Base-by-base conservation (phyloP, 2,113 vertebrate species). In the Lophochroa leadbeateri region DNA sequence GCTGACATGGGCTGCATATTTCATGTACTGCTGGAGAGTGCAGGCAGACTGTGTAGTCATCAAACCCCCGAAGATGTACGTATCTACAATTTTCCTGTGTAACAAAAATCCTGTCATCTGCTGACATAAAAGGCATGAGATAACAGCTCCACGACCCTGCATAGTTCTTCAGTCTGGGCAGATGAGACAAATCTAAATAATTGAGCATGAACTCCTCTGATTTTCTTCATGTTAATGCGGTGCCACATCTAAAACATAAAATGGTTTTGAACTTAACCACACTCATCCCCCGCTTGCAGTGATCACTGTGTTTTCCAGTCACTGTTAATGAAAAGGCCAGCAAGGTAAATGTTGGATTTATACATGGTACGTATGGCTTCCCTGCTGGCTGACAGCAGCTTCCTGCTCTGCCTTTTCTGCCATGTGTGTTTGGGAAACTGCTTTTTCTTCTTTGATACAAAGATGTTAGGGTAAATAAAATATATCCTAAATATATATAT, bases 141-240 rank as follows among this genome's bases (percentile, higher is more conserved):
- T 68, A 90, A 60, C 33, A 69, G 58, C 57, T 61, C 39, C 28
- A 24, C 0, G 0, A 72, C 65, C 67, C 52, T 53, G 28, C 33
- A 29, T 5, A 37, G 58, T 70, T 92, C 82, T 87, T 82, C 65
- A 57, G 21, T 75, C 65, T 91, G 81, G 70, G 44, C 70, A 87
- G 74, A 82, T 87, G 61, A 96, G 90, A 77, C 72, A 94, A 81
- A 82, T 86, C 25, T 91, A 84, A 95, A 82, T 87, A 91, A 94
- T 27, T 85, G 58, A 94, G 63, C 49, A 41, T 72, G 49, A 94
- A 23, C 21, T 75, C 41, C 68, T 92, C 50, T 69, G 78, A 49
- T 78, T 88, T 92, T n/a, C 49, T 65, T 72, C 61, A 65, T 37
- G 44, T 88, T 53, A 87, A 50, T 72, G 81, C 63, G 57, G 16